Conservation (phyloP, 2,888 invertebrate genomes). For the Papilio demoleus region DNA sequence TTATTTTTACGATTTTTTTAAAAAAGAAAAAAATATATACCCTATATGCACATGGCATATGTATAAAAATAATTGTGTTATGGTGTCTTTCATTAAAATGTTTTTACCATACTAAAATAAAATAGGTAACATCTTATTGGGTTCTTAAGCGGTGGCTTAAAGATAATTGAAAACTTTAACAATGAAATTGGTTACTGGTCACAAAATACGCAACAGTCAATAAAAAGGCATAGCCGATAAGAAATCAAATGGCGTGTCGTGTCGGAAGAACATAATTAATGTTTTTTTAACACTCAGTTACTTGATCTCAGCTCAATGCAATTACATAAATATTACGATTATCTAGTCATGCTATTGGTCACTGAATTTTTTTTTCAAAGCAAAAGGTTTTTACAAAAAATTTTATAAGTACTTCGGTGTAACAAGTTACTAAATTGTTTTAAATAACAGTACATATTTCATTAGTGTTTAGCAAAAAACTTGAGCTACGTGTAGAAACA, state of each 20-base stretch:
- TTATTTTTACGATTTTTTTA: no score
- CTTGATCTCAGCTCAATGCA: not conserved
- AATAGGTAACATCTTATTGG: not conserved
- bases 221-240: not conserved
- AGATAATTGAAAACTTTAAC: not conserved
- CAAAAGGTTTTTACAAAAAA: not conserved
- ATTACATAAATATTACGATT: constrained; percentile 6
- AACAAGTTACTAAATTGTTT: not conserved
- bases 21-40: no score
- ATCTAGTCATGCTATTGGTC: not conserved
- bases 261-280: constrained; percentile 1
- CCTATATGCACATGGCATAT: no score
- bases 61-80: no score
- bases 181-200: not conserved
- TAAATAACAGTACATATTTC: not conserved
- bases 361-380: not conserved
- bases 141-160: not conserved
- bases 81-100: no score
- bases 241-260: constrained; percentile 5
- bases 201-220: not conserved
- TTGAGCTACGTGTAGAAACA: not conserved
- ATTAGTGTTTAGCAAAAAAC: not conserved
- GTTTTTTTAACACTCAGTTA: not conserved
- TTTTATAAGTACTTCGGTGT: not conserved
- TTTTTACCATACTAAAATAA: no score